Base-by-base conservation (phyloP, 2,888 invertebrate species). In the Zele albiditarsus region DNA sequence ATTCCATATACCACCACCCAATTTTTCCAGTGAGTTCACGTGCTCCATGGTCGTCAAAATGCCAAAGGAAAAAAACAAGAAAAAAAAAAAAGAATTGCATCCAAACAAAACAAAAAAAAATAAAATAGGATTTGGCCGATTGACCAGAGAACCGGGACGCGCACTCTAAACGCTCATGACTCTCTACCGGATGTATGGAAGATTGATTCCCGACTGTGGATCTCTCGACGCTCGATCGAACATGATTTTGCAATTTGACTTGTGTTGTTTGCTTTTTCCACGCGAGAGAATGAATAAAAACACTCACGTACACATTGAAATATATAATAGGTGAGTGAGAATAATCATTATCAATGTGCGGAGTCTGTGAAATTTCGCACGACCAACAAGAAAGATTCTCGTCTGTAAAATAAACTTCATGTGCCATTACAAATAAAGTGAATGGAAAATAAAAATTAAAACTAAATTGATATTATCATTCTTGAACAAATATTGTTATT, bases 181-280 rank as follows among this genome's bases (percentile, higher is more conserved):
- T 53, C 74, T 74, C 38, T 57, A 66, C 77, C 79, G 80, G 80
- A 80, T 79, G 74, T 71, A 80, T 73, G 79, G 80, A 80, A 80
- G 80, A 80, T 80, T 79, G 79, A 80, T 79, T 80, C 76, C 75
- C 75, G 75, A 71, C 72, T 80, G 78, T 28, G 53, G 76, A 80
- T 80, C 76, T 78, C 77, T 78, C 78, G 76, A 77, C 76, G 79
- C 80, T 77, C 77, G 77, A 79, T 79, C 77, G 77, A 80, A 79
- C 80, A 79, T 77, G 76, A 74, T 79, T 80, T 78, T 76, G 79
- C 79, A 79, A 79, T 80, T 75, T 71, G 74, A 77, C 78, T 62
- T 73, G 75, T 71, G 73, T 78, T 77, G 71, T 79, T 75, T 76
- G 74, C 72, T 76, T 73, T 76, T 76, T 42, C 42, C 70, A 71